phyloP scores from a whole-genome alignment of 2,888 invertebrate species.

The Ametastegia equiseti region DNA sequence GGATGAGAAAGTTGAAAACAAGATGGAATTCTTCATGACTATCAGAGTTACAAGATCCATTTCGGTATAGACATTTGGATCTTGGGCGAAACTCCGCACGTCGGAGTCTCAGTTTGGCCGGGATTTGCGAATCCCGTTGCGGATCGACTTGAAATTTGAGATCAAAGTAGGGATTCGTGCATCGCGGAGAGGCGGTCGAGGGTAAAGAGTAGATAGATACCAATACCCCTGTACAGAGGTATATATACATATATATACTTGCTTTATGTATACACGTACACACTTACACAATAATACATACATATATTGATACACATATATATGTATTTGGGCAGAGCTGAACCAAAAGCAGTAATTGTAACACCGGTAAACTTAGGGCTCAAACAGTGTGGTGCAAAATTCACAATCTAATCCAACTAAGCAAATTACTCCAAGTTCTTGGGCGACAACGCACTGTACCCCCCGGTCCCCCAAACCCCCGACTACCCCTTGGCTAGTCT shows the following conservation, averaged over 20 bases:
- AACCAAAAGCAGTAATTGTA: slow-evolving; percentile 64
- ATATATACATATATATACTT: background rate
- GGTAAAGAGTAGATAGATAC: slow-evolving; percentile 31
- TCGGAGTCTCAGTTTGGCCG: background rate
- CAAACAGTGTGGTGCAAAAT: slow-evolving; percentile 67
- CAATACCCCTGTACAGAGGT: background rate
- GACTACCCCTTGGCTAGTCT: background rate
- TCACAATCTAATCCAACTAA: slow-evolving; percentile 71
- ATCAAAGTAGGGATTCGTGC: slow-evolving; percentile 40
- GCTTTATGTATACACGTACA: background rate
- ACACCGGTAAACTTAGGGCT: slow-evolving; percentile 57
- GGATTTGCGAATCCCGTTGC: background rate
- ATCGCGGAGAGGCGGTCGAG: slow-evolving; percentile 39
- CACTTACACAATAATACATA: background rate
- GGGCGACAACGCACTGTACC: slow-evolving; percentile 59
- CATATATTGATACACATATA: background rate
- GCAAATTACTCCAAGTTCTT: slow-evolving; percentile 69
- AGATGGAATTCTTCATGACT: no score
- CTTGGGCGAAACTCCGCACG: background rate
- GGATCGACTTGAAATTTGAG: slow-evolving; percentile 35
- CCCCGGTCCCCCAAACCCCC: slow-evolving; percentile 51
- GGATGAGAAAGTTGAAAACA: no score
- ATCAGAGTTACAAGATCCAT: background rate
- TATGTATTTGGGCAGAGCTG: background rate
- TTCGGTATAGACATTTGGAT: background rate